Conservation (phyloP, 2,113 vertebrate species). For the Scolopax mira region DNA sequence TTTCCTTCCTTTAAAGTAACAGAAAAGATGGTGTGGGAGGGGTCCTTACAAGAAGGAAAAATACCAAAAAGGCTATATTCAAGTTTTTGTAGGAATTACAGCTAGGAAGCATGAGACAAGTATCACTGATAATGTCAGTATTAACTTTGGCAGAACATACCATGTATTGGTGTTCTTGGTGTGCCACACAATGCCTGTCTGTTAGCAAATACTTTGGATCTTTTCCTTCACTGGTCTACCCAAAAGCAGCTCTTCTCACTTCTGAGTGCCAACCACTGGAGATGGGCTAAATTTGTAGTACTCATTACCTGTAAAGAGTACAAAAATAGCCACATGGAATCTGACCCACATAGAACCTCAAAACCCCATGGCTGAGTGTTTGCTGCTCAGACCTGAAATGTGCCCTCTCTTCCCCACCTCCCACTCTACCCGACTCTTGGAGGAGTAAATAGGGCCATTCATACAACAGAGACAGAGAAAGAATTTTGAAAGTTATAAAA, state of each 20-base stretch:
- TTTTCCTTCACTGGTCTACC: constrained; percentile 12
- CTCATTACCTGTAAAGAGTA: neutral
- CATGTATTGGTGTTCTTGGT: neutral
- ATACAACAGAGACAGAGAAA: constrained; percentile 1
- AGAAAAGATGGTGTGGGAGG: neutral
- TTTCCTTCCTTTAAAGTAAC: neutral
- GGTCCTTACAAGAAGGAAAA: neutral
- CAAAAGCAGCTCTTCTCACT: neutral
- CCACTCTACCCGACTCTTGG: neutral
- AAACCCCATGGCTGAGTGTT: neutral
- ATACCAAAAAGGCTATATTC: neutral
- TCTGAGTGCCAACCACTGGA: neutral
- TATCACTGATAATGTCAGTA: neutral
- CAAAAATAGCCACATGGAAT: constrained; percentile 19
- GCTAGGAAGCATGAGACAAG: neutral
- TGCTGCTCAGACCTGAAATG: neutral
- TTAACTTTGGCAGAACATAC: neutral
- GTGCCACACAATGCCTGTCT: neutral
- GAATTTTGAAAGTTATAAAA: constrained; percentile 35
- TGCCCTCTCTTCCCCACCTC: neutral
- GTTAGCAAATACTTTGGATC: neutral
- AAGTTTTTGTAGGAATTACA: neutral
- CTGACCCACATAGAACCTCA: neutral
- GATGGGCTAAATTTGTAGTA: neutral
- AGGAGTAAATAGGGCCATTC: constrained; percentile 44